These are phyloP conservation scores for Probaryconus sp. DNA, from an alignment of 1,140 invertebrate species.

Conservation along the genomic window DNA sequence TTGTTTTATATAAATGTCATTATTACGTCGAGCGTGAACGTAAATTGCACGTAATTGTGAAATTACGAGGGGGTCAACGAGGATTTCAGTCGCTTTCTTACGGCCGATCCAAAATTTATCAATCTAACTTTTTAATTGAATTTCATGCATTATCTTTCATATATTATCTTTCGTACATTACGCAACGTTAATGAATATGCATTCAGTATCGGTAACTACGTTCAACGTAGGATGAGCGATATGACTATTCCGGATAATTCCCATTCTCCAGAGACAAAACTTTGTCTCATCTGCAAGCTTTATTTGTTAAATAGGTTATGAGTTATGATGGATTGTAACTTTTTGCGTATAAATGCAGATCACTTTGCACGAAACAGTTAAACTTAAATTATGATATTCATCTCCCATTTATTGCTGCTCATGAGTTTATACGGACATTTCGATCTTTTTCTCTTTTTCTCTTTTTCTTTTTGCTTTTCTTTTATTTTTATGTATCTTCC, in stretches of 20 bases:
- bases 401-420: too few species aligned
- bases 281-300: constrained; percentile 49
- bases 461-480: too few species aligned
- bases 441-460: too few species aligned
- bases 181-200: constrained; percentile 56
- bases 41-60: not conserved
- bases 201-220: constrained; percentile 56
- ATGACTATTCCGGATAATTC: constrained; percentile 53
- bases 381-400: too few species aligned
- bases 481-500: too few species aligned
- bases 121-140: constrained; percentile 54
- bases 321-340: constrained; percentile 56
- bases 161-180: constrained; percentile 49
- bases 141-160: too few species aligned
- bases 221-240: constrained; percentile 44
- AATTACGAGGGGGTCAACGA: constrained; percentile 5
- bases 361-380: not conserved
- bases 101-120: constrained; percentile 35
- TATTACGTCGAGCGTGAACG: constrained; percentile 12
- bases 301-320: constrained; percentile 53
- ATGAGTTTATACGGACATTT: too few species aligned
- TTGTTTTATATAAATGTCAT: constrained; percentile 40
- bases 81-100: constrained; percentile 4
- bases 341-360: constrained; percentile 32
- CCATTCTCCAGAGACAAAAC: constrained; percentile 56